Evolutionary conservation across 2,113 vertebrate genomes (phyloP).

Genomic region (Heptranchias perlo): DNA sequence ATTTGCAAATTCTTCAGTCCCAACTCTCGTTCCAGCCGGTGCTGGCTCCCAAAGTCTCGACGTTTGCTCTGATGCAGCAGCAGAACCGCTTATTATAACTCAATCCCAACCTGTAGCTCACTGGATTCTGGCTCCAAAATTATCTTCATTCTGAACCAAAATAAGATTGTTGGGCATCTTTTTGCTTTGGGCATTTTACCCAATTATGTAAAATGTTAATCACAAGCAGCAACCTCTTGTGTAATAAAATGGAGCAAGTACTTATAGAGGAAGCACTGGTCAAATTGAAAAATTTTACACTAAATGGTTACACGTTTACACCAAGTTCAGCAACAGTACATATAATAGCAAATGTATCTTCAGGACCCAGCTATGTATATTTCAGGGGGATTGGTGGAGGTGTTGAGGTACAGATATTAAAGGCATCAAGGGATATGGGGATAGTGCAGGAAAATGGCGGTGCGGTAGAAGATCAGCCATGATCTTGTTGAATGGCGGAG

Average conservation of each 20-base stretch:
- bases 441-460: no score
- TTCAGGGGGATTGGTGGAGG: no score
- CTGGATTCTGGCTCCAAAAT: background rate
- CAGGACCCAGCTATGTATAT: no score
- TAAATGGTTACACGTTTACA: no score
- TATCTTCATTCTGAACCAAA: background rate
- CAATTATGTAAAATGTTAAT: background rate
- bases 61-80: background rate
- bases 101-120: background rate
- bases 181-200: no score
- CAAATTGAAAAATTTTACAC: background rate
- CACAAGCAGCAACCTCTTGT: background rate
- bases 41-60: background rate
- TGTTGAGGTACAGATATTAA: no score
- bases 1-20: background rate
- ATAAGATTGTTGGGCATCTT: no score
- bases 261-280: background rate
- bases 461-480: no score
- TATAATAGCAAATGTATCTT: background rate
- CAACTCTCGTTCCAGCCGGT: background rate
- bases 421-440: no score
- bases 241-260: background rate
- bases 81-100: background rate
- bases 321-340: background rate
- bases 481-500: no score